A percentile compares a stretch with the other conserved stretches of the same genome.
Evolutionary conservation across 2,113 vertebrate species (phyloP).

Genomic region (Calypte anna): DNA sequence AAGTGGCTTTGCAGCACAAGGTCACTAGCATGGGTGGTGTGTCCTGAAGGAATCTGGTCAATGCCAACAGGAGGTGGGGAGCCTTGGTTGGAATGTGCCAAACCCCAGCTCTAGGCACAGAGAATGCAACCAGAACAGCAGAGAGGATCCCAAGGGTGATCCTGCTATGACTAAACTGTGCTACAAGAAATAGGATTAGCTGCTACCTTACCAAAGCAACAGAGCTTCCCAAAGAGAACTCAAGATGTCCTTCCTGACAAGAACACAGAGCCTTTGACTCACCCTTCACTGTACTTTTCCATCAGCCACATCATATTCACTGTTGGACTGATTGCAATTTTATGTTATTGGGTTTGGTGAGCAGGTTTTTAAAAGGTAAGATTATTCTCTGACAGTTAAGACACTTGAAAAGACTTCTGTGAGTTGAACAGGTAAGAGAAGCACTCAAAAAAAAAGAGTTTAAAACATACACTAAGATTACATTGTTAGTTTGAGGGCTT

Average conservation of each 20-base stretch:
- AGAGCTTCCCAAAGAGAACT: background rate
- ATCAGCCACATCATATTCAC: background rate
- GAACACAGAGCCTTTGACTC: background rate
- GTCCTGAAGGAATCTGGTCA: background rate
- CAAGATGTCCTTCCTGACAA: background rate
- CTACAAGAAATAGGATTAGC: background rate
- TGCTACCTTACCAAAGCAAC: background rate
- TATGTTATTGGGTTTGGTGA: background rate
- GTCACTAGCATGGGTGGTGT: too few species aligned
- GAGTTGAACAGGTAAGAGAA: background rate
- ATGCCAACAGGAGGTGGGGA: background rate
- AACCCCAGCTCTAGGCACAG: background rate
- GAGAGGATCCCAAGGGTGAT: background rate
- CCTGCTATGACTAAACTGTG: background rate
- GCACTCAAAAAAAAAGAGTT: background rate
- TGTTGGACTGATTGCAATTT: background rate
- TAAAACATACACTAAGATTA: background rate
- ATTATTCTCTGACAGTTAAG: background rate
- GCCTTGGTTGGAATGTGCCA: background rate
- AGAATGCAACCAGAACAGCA: background rate
- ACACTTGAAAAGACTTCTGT: background rate
- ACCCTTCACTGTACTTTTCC: background rate
- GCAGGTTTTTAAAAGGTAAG: background rate
- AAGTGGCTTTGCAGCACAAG: background rate
- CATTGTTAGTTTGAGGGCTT: background rate